Percentiles rank a stretch among this genome's conserved stretches.
These are phyloP conservation scores for Microtus montanus DNA, from an alignment of 2,113 vertebrate genomes.

Conservation along the genomic window DNA sequence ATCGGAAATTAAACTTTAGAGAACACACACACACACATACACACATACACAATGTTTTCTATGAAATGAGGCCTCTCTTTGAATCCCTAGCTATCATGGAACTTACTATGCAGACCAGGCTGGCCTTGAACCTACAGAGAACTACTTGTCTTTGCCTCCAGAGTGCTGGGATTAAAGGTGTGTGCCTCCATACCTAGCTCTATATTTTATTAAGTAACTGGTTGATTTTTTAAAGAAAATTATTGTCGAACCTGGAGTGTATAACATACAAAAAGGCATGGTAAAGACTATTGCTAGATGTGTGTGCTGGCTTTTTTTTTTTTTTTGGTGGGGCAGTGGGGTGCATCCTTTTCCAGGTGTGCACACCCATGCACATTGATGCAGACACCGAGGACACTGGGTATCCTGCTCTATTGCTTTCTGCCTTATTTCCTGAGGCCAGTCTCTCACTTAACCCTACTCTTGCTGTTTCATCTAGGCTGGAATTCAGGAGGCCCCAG, in stretches of 20 bases:
- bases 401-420: neutral
- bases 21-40: neutral
- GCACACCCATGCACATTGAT: neutral
- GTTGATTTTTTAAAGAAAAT: neutral
- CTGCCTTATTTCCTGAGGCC: neutral
- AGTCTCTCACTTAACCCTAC: neutral
- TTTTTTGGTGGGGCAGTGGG: too few relatives aligned
- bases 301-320: neutral
- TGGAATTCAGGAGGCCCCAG: neutral
- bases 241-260: neutral
- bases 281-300: neutral
- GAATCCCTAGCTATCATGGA: neutral
- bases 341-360: neutral
- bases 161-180: neutral
- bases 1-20: neutral
- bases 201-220: conserved; percentile 3
- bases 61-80: neutral
- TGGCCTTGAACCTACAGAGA: neutral
- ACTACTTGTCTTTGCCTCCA: neutral
- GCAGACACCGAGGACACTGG: neutral
- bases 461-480: neutral
- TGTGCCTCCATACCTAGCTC: neutral
- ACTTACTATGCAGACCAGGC: neutral
- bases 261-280: neutral
- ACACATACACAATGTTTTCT: neutral